Evolutionary conservation across 2,113 vertebrate species (phyloP).

Genomic region (Fulica atra): DNA sequence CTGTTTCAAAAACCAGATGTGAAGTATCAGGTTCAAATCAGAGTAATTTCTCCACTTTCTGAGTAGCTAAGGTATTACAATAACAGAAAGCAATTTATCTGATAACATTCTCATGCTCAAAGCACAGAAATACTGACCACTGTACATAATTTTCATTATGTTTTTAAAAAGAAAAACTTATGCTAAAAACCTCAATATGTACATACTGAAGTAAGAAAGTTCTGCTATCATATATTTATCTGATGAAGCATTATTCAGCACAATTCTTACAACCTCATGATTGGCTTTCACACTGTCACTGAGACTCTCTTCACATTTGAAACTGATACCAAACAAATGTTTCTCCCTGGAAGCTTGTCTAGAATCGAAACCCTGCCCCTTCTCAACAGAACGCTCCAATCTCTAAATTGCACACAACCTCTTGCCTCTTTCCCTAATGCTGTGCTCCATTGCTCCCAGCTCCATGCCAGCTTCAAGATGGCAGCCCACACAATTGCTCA

Average conservation of each 20-base stretch:
- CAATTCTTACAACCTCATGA: background rate
- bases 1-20: background rate
- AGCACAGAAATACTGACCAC: background rate
- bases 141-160: background rate
- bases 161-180: background rate
- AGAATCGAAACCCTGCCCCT: background rate
- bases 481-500: background rate
- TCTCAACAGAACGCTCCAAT: background rate
- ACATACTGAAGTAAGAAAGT: background rate
- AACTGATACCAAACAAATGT: background rate
- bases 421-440: background rate
- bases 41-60: background rate
- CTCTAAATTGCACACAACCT: background rate
- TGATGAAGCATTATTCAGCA: background rate
- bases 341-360: background rate
- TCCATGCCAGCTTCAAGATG: background rate
- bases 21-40: background rate
- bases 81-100: background rate
- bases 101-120: background rate
- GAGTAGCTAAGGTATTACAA: background rate
- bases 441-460: background rate
- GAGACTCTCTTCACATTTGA: background rate
- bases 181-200: background rate
- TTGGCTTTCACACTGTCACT: background rate
- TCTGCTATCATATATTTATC: background rate